Conservation (phyloP, 2,113 vertebrate species). For the Xiphophorus couchianus region DNA sequence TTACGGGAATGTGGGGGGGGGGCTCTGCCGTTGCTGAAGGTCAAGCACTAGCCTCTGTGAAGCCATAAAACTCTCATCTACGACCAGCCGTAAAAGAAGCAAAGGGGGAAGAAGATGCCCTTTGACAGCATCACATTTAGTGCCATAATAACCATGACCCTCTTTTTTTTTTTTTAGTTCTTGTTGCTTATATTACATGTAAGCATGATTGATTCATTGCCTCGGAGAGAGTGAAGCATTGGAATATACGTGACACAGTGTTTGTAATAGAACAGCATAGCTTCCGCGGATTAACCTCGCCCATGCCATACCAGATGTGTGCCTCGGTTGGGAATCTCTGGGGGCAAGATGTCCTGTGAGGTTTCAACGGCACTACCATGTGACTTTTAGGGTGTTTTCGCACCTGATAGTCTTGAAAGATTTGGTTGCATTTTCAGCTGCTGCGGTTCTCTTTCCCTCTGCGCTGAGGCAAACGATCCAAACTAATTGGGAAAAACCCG, state of each 20-base stretch:
- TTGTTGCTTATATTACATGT: slow-evolving; percentile 65
- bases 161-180: slow-evolving; percentile 27
- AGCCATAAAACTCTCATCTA: slow-evolving; percentile 75
- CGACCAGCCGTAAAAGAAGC: slow-evolving; percentile 64
- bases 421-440: too few relatives aligned
- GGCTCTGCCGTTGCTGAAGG: slow-evolving; percentile 54
- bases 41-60: slow-evolving; percentile 38
- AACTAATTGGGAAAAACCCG: too few relatives aligned
- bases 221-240: slow-evolving; percentile 45
- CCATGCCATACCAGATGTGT: slow-evolving; percentile 27
- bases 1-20: slow-evolving; percentile 51
- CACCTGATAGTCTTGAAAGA: too few relatives aligned
- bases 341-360: slow-evolving; percentile 17
- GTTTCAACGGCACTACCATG: not conserved
- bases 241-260: slow-evolving; percentile 64
- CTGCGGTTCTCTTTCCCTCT: too few relatives aligned
- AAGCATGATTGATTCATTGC: slow-evolving; percentile 74
- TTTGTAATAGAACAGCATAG: slow-evolving; percentile 45
- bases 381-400: not conserved
- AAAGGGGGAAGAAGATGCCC: slow-evolving; percentile 39
- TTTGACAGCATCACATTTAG: slow-evolving; percentile 66
- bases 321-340: slow-evolving; percentile 13
- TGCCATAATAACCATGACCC: slow-evolving; percentile 67
- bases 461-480: too few relatives aligned
- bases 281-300: slow-evolving; percentile 45